Evolutionary conservation across 2,888 invertebrate species (phyloP).

Genomic region (Hecatera dysodea): DNA sequence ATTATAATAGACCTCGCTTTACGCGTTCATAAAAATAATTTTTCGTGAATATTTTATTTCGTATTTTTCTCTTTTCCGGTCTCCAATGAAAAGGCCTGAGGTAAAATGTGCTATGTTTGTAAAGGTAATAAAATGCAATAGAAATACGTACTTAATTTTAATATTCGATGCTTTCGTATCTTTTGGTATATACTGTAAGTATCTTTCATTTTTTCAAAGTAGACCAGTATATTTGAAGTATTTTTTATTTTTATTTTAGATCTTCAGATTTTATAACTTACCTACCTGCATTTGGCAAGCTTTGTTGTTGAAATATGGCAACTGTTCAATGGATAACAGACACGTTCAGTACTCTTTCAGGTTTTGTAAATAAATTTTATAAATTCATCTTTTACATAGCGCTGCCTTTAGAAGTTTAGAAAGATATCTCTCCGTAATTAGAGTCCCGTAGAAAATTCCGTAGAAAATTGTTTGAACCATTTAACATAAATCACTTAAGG

Average conservation of each 20-base stretch:
- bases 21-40: constrained; percentile 55
- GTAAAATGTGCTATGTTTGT: not conserved
- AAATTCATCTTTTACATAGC: not conserved
- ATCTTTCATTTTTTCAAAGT: not conserved
- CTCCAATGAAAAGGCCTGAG: constrained; percentile 7
- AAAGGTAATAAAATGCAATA: constrained; percentile 13
- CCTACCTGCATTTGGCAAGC: too few species aligned
- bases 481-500: too few species aligned
- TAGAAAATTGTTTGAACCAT: too few species aligned
- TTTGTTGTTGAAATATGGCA: too few species aligned
- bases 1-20: constrained; percentile 57
- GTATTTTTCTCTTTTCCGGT: constrained; percentile 31
- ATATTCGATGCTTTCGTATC: not conserved
- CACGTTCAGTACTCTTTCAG: too few species aligned
- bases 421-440: too few species aligned
- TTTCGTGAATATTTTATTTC: constrained; percentile 56
- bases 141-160: not conserved
- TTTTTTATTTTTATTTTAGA: too few species aligned
- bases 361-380: not conserved
- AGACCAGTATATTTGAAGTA: too few species aligned
- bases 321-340: too few species aligned
- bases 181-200: not conserved
- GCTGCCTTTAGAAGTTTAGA: not conserved
- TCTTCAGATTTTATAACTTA: too few species aligned
- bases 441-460: too few species aligned